Percentiles rank a stretch among this genome's conserved stretches.
These are phyloP conservation scores for Saccostrea glomerata DNA, from an alignment of 1,140 invertebrate species.

Conservation along the genomic window DNA sequence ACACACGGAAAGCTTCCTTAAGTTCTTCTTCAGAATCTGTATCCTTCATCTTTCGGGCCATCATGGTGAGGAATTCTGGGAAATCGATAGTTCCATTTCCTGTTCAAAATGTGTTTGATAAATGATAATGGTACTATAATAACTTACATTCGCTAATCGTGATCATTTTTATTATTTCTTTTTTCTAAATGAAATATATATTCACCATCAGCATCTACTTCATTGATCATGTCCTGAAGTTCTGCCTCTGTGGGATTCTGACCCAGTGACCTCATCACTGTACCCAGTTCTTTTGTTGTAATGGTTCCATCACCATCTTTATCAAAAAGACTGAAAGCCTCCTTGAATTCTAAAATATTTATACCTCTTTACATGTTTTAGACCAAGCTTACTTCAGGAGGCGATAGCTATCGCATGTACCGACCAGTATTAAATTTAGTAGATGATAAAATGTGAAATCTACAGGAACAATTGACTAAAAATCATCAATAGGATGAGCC, in stretches of 20 bases:
- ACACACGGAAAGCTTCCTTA: neutral
- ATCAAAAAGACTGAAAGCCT: neutral
- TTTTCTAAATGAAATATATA: neutral
- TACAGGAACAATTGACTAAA: too few species aligned
- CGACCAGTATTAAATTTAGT: too few species aligned
- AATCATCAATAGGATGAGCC: too few species aligned
- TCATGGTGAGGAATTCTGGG: neutral
- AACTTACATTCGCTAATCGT: too few species aligned
- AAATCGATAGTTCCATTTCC: neutral
- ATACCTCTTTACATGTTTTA: neutral
- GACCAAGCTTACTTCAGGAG: neutral
- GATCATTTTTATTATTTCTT: neutral
- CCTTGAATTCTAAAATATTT: neutral
- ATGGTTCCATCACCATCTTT: slow-evolving; percentile 1
- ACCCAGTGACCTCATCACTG: neutral
- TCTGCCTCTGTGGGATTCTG: neutral
- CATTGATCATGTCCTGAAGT: neutral
- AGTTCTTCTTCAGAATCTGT: neutral
- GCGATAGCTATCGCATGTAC: too few species aligned
- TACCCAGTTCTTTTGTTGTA: neutral
- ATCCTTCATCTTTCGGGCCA: neutral
- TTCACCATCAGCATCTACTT: slow-evolving; percentile 5
- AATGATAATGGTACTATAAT: too few species aligned
- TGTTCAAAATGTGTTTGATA: neutral
- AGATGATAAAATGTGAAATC: too few species aligned